Conservation (phyloP, 2,113 vertebrate species). For the Apus apus region DNA sequence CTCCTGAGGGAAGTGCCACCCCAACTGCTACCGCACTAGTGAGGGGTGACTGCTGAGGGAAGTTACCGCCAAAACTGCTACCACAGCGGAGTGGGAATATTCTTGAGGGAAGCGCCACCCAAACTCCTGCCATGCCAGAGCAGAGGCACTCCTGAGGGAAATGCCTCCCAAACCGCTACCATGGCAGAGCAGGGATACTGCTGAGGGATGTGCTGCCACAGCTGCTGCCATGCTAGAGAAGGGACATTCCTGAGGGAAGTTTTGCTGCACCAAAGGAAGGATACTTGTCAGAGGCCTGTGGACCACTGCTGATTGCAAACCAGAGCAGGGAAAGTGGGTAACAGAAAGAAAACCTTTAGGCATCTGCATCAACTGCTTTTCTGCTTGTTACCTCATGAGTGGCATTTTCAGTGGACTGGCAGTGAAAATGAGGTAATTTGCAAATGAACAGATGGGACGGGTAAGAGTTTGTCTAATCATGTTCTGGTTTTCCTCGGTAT, state of each 20-base stretch:
- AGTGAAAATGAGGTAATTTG: background rate
- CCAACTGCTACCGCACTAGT: no score
- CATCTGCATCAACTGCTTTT: no score
- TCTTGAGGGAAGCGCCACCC: background rate
- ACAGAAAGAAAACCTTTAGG: background rate
- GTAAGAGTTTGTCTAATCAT: background rate
- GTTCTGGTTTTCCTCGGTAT: background rate
- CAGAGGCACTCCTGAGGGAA: rapidly evolving
- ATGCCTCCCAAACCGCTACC: background rate
- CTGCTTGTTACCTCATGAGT: rapidly evolving
- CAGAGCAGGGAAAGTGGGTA: background rate
- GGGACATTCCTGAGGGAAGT: no score
- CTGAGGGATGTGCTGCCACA: background rate
- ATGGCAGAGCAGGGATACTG: rapidly evolving
- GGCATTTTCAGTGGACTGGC: no score
- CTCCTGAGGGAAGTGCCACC: background rate
- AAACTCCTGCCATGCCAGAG: rapidly evolving
- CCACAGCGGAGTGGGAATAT: rapidly evolving
- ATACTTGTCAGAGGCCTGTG: rapidly evolving
- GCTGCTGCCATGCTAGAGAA: rapidly evolving
- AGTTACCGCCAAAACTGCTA: rapidly evolving
- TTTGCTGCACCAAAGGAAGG: rapidly evolving
- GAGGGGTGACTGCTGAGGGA: background rate
- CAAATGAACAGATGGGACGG: background rate
- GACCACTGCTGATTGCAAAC: background rate